These are phyloP conservation scores for Anser cygnoides DNA, from an alignment of 2,113 vertebrate species.

Conservation along the genomic window DNA sequence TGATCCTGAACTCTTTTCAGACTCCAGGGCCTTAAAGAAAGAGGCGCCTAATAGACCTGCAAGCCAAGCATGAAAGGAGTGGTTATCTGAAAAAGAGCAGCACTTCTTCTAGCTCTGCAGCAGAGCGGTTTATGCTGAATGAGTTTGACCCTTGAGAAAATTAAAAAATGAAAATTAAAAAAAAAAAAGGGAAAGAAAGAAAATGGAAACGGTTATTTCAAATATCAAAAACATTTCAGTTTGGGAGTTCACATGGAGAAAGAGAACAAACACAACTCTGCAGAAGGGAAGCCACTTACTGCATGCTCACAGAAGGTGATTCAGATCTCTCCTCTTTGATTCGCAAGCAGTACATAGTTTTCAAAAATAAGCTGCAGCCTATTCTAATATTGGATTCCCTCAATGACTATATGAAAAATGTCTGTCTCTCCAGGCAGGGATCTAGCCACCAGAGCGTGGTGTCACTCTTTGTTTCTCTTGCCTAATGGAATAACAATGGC, in stretches of 20 bases:
- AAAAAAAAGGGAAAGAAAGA: background rate
- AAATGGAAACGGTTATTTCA: background rate
- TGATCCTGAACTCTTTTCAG: background rate
- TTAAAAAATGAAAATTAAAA: fast-evolving
- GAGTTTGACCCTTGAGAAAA: background rate
- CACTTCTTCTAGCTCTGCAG: background rate
- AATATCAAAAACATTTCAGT: background rate
- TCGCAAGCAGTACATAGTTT: background rate
- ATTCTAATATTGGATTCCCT: background rate
- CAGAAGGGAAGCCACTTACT: background rate
- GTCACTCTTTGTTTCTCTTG: background rate
- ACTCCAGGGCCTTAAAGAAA: background rate
- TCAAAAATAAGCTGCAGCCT: background rate
- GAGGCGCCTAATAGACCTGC: background rate
- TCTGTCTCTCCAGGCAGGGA: background rate
- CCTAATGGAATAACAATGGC: background rate
- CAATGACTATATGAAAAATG: background rate
- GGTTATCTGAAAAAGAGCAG: background rate
- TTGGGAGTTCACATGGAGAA: background rate
- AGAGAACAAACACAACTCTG: background rate
- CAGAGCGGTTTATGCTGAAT: background rate
- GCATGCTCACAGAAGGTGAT: background rate
- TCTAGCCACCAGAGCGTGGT: background rate
- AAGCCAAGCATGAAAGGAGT: background rate
- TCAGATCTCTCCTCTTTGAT: background rate